Base-by-base conservation (phyloP, 2,888 invertebrate species). In the Campoplex nolae region DNA sequence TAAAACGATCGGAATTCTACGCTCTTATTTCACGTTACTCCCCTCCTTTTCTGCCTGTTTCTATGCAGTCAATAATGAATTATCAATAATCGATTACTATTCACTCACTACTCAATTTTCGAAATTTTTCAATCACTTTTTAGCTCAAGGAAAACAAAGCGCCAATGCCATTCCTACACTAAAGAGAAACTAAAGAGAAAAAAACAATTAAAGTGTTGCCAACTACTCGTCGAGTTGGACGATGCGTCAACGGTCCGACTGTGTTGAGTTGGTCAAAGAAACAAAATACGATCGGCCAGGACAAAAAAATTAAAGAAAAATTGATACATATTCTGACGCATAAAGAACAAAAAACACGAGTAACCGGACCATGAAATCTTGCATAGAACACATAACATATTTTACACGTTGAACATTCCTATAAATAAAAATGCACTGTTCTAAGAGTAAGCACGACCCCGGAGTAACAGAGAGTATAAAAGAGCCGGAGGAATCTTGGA, bases 1-100 rank as follows among this genome's bases (percentile, higher is more conserved):
- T 54, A 65, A 67, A 23, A 70, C 51, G 82, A 51, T 35, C 48
- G 62, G 74, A 83, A 82, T 83, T 74, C 78, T 75, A 78, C 74
- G 58, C 78, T 35, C 51, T 54, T 54, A 3, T 78, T 67, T 54
- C 56, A 23, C 45, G 13, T 16, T 75, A 16, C 13, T 74, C 9
- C 9, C 8, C 38, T 54, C n/a, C n/a, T n/a, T n/a, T n/a, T n/a
- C n/a, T n/a, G n/a, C n/a, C n/a, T n/a, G n/a, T n/a, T n/a, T n/a
- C n/a, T n/a, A n/a, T n/a, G n/a, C n/a, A n/a, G n/a, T n/a, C n/a
- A n/a, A n/a, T n/a, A n/a, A n/a, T n/a, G n/a, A n/a, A n/a, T n/a
- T n/a, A n/a, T n/a, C n/a, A n/a, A n/a, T n/a, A n/a, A n/a, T n/a
- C n/a, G n/a, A 13, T 38, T 56, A n/a, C 16, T 3, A 16, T 48